phyloP scores from a whole-genome alignment of 2,888 invertebrate species.

The Leucophenga maculata region DNA sequence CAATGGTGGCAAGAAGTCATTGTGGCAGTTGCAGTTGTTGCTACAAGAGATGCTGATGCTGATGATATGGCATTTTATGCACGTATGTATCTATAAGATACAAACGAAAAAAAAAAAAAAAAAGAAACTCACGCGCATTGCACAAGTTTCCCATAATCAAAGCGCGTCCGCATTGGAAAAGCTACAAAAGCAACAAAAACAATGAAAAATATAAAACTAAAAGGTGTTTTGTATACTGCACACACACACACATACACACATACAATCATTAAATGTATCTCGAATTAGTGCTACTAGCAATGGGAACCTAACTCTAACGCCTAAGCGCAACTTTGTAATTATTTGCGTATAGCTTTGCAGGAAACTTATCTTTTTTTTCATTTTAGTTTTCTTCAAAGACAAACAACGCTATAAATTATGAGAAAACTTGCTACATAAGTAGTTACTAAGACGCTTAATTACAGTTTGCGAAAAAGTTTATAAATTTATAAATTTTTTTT shows the following conservation, averaged over 20 bases:
- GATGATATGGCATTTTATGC: background rate
- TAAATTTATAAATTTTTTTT: no score
- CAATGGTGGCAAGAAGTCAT: background rate
- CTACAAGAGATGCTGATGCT: no score
- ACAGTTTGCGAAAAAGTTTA: no score
- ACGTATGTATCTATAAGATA: background rate
- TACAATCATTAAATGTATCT: slow-evolving; percentile 2
- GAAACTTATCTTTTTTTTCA: no score
- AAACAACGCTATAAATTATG: slow-evolving; percentile 11
- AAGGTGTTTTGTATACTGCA: slow-evolving; percentile 54
- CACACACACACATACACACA: background rate
- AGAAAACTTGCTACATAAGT: background rate
- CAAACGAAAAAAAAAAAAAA: background rate
- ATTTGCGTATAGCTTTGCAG: background rate
- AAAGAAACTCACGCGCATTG: slow-evolving; percentile 2
- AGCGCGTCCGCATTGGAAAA: slow-evolving; percentile 39
- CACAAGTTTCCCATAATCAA: slow-evolving; percentile 57
- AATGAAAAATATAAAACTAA: slow-evolving; percentile 50
- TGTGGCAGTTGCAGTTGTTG: background rate
- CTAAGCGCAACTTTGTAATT: background rate
- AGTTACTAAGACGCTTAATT: no score
- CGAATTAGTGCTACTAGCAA: background rate
- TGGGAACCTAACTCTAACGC: background rate
- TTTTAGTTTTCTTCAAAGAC: background rate
- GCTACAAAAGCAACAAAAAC: slow-evolving; percentile 27